Evolutionary conservation across 2,113 vertebrate species (phyloP).

Genomic region (Anser brachyrhynchus): DNA sequence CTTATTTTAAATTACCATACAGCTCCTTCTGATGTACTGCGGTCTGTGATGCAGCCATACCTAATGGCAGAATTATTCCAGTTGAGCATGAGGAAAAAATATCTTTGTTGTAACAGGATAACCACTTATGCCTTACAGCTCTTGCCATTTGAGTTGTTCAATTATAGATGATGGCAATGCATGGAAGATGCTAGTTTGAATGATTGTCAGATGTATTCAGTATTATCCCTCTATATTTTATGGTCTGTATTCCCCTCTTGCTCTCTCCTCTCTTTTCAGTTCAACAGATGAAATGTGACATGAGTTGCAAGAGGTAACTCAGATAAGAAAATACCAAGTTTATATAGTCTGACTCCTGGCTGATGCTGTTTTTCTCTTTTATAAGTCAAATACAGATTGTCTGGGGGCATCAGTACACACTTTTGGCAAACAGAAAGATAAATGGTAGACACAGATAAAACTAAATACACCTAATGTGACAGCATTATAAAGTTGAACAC

Average conservation of each 20-base stretch:
- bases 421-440: background rate
- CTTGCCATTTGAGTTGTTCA: background rate
- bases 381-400: background rate
- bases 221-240: background rate
- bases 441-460: background rate
- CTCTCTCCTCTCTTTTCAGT: background rate
- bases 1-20: background rate
- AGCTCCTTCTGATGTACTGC: background rate
- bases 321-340: background rate
- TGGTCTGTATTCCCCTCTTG: background rate
- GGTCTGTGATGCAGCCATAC: background rate
- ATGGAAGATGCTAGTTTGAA: background rate
- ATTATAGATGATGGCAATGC: background rate
- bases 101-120: background rate
- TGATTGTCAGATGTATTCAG: background rate
- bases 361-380: background rate
- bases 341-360: background rate
- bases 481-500: background rate
- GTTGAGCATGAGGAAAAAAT: background rate
- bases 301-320: background rate
- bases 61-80: background rate
- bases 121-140: background rate
- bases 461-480: background rate
- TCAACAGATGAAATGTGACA: background rate
- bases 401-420: background rate